These are phyloP conservation scores for Saimiri boliviensis DNA, from an alignment of 2,113 vertebrate genomes.

Conservation along the genomic window DNA sequence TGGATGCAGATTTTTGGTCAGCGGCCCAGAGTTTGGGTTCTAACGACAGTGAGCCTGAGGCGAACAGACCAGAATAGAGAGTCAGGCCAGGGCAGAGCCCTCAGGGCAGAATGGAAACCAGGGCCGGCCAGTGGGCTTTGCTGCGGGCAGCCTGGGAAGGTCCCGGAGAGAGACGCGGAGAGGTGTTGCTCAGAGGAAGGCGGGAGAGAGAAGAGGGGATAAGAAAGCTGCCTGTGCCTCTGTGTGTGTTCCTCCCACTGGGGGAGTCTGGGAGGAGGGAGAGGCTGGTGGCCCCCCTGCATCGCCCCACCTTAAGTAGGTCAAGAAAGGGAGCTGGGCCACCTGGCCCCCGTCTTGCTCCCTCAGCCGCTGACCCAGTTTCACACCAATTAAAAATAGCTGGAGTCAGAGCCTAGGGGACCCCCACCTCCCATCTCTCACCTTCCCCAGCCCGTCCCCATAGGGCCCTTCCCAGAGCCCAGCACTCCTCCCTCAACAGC, in stretches of 20 bases:
- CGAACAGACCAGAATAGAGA: accelerated
- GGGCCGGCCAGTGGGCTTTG: background rate
- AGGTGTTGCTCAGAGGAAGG: background rate
- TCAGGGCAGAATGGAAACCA: accelerated
- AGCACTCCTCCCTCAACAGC: background rate
- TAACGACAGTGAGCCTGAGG: background rate
- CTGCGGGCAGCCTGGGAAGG: background rate
- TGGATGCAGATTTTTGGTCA: background rate
- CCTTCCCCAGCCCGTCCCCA: conserved; percentile 47
- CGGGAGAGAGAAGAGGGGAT: background rate
- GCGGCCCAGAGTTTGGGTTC: background rate
- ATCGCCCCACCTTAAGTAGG: conserved; percentile 70
- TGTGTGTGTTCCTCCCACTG: no score
- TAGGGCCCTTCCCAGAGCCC: conserved; percentile 38
- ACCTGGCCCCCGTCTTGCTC: conserved; percentile 50
- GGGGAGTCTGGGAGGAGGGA: background rate
- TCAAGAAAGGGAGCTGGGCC: conserved; percentile 70
- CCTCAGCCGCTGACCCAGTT: conserved; percentile 77
- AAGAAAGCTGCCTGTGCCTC: background rate
- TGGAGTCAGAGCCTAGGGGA: conserved; percentile 73
- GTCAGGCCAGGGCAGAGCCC: background rate
- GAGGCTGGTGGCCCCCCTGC: background rate
- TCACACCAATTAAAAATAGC: conserved; percentile 78
- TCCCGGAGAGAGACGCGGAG: background rate
- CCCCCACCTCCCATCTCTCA: conserved; percentile 69